These are phyloP conservation scores for Cyanoramphus novaezelandiae DNA, from an alignment of 2,113 vertebrate genomes.

Conservation along the genomic window DNA sequence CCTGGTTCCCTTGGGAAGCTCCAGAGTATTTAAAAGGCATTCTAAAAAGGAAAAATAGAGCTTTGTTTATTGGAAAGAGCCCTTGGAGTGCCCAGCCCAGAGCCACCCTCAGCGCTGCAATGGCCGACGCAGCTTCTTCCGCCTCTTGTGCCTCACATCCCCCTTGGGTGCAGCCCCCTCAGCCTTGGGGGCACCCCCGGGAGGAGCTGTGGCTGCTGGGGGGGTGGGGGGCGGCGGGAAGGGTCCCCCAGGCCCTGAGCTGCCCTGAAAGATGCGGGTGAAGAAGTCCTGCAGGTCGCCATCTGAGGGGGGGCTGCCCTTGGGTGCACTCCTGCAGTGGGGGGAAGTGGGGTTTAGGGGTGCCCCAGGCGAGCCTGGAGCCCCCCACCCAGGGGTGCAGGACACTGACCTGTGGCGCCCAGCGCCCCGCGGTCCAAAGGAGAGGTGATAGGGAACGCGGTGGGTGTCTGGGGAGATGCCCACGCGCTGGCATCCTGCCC, in stretches of 20 bases:
- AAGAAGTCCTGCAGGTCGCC: constrained; percentile 90
- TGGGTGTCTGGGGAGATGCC: constrained; percentile 92
- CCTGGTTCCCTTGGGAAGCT: neutral
- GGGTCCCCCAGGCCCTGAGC: constrained; percentile 80
- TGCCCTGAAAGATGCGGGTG: constrained; percentile 86
- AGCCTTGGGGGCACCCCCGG: constrained; percentile 73
- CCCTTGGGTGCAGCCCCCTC: constrained; percentile 67
- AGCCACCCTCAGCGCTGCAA: constrained; percentile 83
- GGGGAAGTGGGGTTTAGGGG: neutral
- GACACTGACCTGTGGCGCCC: constrained; percentile 79
- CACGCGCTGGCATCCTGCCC: constrained; percentile 93
- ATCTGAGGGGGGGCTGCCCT: constrained; percentile 74
- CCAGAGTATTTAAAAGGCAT: neutral
- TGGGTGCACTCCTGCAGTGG: constrained; percentile 76
- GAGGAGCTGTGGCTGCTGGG: constrained; percentile 44
- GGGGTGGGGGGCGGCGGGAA: constrained; percentile 76
- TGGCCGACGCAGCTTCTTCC: constrained; percentile 90
- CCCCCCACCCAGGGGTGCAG: neutral
- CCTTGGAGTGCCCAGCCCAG: constrained; percentile 3
- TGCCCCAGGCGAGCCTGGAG: accelerated
- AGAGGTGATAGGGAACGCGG: constrained; percentile 93
- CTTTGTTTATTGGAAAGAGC: constrained; percentile 24
- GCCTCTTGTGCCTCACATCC: constrained; percentile 81
- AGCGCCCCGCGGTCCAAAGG: constrained; percentile 85
- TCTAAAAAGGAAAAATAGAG: neutral